phyloP scores from a whole-genome alignment of 2,888 invertebrate species.

The Ametastegia equiseti region DNA sequence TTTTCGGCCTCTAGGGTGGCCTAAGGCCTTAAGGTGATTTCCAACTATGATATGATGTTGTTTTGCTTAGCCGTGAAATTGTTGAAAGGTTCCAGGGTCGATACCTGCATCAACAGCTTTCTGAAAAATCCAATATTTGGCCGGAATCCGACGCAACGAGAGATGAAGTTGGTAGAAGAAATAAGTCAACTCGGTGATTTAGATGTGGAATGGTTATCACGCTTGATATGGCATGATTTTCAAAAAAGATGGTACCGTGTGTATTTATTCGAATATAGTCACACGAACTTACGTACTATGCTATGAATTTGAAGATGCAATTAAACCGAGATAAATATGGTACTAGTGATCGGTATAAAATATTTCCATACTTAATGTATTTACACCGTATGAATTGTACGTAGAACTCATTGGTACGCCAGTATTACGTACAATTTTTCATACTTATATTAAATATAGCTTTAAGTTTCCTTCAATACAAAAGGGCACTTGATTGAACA shows the following conservation, averaged over 20 bases:
- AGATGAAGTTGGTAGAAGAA: no score
- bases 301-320: conserved; percentile 25
- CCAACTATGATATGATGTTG: no score
- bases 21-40: no score
- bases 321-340: conserved; percentile 38
- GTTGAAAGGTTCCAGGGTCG: no score
- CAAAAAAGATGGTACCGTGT: conserved; percentile 26
- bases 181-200: no score
- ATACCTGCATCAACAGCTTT: no score
- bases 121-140: no score
- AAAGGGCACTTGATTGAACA: conserved; percentile 73
- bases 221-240: no score
- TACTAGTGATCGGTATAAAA: conserved; percentile 73
- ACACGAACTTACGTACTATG: conserved; percentile 21
- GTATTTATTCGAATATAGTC: conserved; percentile 7
- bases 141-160: no score
- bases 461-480: conserved; percentile 63
- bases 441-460: conserved; percentile 40
- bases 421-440: conserved; percentile 29
- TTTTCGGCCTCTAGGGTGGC: no score
- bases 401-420: conserved; percentile 16
- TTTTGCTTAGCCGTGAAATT: no score
- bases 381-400: conserved; percentile 60
- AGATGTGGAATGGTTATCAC: no score
- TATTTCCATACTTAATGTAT: conserved; percentile 69